These are phyloP conservation scores for Epistrophe grossulariae DNA, from an alignment of 2,888 invertebrate species.

Conservation along the genomic window DNA sequence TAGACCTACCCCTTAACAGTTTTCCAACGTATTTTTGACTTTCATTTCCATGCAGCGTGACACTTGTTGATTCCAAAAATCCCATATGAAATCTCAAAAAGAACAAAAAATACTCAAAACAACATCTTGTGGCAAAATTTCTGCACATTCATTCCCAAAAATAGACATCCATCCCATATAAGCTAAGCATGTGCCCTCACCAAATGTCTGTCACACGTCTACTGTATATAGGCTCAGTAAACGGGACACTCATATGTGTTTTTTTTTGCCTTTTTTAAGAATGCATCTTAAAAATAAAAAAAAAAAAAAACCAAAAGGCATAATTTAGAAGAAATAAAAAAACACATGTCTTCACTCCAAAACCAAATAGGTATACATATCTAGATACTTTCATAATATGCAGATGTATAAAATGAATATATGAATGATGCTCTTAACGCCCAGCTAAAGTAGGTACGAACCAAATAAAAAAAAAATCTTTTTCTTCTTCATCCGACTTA, in stretches of 20 bases:
- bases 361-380: no score
- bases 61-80: no score
- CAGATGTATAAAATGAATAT: conserved; percentile 14
- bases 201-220: conserved; percentile 64
- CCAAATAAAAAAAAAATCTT: neutral
- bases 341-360: conserved; percentile 59
- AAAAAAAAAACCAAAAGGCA: neutral
- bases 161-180: conserved; percentile 35
- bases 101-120: neutral
- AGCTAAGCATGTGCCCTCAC: conserved; percentile 59
- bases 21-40: no score
- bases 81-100: no score
- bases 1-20: no score
- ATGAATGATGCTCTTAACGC: conserved; percentile 18
- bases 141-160: conserved; percentile 28
- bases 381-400: conserved; percentile 32
- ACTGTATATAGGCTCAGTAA: conserved; percentile 6
- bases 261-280: neutral
- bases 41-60: no score
- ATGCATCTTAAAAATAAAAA: neutral
- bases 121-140: conserved; percentile 48
- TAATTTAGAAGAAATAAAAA: conserved; percentile 22
- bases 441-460: conserved; percentile 5
- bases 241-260: conserved; percentile 19
- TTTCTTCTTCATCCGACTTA: conserved; percentile 58